Conservation (phyloP, 2,797 vertebrate species). For the Muscicapa comitata region DNA sequence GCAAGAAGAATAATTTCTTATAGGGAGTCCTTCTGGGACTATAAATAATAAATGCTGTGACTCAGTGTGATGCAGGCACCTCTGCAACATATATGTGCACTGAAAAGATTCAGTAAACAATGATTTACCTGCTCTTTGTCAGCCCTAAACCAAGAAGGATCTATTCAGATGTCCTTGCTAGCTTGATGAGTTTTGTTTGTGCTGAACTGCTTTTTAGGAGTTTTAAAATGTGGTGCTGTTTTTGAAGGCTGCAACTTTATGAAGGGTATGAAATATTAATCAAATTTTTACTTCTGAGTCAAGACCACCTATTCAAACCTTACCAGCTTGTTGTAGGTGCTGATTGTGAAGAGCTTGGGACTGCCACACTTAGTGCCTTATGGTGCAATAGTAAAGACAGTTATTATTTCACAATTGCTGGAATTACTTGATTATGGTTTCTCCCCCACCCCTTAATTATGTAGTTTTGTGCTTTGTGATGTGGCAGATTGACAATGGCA, state of each 20-base stretch:
- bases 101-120: constrained; percentile 9
- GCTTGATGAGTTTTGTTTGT: not conserved
- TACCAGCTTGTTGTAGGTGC: not conserved
- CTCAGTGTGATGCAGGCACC: not conserved
- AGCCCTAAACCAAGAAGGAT: not conserved
- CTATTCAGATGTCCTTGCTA: not conserved
- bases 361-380: not conserved
- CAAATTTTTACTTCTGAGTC: not conserved
- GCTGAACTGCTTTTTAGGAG: not conserved
- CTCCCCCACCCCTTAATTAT: not conserved
- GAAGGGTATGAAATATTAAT: constrained; percentile 8
- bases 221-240: not conserved
- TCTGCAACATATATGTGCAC: not conserved
- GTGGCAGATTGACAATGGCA: not conserved
- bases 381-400: not conserved
- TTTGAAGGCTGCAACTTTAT: not conserved
- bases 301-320: not conserved
- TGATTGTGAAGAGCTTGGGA: not conserved
- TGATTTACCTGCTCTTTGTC: not conserved
- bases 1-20: constrained; percentile 27
- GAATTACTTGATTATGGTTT: not conserved
- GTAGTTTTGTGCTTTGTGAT: not conserved
- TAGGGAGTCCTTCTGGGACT: not conserved
- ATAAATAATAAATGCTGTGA: constrained; percentile 50
- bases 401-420: not conserved